A percentile compares a stretch with the other conserved stretches of the same genome.
phyloP scores from a whole-genome alignment of 2,888 invertebrate species.

The Brassicogethes aeneus region DNA sequence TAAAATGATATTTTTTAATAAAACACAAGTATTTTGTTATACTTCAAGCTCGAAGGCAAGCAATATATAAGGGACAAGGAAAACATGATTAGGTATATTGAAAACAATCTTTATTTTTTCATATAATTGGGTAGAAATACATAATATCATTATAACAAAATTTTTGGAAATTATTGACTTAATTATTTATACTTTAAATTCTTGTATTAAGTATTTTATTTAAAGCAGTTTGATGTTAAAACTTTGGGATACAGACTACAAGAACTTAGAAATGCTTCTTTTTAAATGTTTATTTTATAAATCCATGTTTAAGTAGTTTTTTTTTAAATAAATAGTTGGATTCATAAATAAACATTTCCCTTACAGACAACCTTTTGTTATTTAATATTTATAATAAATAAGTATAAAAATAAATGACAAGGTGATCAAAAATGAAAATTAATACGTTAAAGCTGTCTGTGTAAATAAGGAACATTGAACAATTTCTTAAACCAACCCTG shows the following conservation, averaged over 20 bases:
- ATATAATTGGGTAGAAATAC: background rate
- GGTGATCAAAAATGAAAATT: background rate
- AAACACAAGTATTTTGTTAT: no score
- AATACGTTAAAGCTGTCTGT: background rate
- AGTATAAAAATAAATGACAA: background rate
- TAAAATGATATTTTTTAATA: no score
- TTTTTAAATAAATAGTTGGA: background rate
- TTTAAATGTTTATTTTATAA: background rate
- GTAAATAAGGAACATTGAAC: background rate
- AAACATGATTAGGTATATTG: no score
- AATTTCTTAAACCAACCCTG: conserved; percentile 15
- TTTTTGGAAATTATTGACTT: conserved; percentile 20
- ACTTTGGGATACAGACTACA: background rate
- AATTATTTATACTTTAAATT: conserved; percentile 18
- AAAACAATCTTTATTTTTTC: conserved; percentile 1
- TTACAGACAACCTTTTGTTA: background rate
- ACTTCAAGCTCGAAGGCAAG: no score
- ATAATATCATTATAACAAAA: conserved; percentile 19
- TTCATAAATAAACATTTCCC: background rate
- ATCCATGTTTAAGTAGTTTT: background rate
- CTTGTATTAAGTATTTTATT: conserved; percentile 10
- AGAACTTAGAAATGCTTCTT: background rate
- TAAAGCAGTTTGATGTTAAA: background rate
- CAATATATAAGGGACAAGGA: no score
- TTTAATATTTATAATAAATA: conserved; percentile 1